Evolutionary conservation across 2,113 vertebrate genomes (phyloP).

Genomic region (Bambusicola thoracicus): DNA sequence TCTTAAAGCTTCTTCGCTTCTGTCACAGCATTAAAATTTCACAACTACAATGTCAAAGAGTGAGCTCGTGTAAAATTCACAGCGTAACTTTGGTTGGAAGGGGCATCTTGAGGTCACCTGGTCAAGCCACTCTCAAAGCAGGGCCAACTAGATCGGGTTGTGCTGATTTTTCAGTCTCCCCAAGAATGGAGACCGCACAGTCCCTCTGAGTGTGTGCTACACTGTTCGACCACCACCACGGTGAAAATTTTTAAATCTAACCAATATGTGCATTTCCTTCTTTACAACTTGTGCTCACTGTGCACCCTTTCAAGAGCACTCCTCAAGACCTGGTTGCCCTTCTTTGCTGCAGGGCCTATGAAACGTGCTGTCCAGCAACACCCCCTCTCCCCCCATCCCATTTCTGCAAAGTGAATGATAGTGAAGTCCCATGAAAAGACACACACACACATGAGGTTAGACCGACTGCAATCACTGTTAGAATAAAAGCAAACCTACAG

Average conservation of each 20-base stretch:
- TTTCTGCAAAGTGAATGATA: not conserved
- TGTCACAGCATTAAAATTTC: constrained; percentile 39
- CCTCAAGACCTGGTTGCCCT: accelerated
- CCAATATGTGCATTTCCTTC: not conserved
- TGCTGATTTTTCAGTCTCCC: not conserved
- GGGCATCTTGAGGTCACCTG: constrained; percentile 30
- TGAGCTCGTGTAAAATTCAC: not conserved
- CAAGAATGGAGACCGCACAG: not conserved
- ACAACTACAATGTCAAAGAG: constrained; percentile 7
- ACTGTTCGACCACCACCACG: not conserved
- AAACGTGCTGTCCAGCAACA: not conserved
- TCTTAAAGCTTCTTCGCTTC: constrained; percentile 19
- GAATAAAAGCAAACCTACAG: not conserved
- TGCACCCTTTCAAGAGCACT: not conserved
- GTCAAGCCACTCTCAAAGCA: constrained; percentile 30
- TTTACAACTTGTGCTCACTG: not conserved
- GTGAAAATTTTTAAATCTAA: not conserved
- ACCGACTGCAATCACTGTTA: not conserved
- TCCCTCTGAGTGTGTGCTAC: not conserved
- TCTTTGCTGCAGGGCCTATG: not conserved
- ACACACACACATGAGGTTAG: accelerated
- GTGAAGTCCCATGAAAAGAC: not conserved
- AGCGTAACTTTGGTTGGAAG: constrained; percentile 27
- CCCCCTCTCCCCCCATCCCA: not conserved
- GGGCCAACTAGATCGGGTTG: not conserved